Conservation (phyloP, 2,888 invertebrate species). For the Morpho deidamia region DNA sequence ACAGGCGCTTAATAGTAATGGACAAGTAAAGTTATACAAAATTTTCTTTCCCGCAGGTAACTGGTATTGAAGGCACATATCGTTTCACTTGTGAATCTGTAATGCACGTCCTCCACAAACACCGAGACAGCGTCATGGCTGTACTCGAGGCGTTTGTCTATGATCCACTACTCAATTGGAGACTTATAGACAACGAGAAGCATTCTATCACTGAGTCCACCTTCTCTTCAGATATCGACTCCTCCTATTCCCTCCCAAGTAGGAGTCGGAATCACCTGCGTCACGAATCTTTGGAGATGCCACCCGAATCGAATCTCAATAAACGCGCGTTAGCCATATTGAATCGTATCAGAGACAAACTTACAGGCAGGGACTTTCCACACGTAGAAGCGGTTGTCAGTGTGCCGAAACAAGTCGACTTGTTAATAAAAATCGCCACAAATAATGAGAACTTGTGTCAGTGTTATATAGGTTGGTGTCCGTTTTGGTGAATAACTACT, state of each 20-base stretch:
- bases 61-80: constrained; percentile 99
- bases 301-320: constrained; percentile 89
- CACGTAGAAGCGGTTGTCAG: constrained; percentile 83
- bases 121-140: constrained; percentile 99
- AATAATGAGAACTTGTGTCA: constrained; percentile 99
- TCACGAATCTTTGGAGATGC: constrained; percentile 64
- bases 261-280: constrained; percentile 55
- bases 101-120: constrained; percentile 97
- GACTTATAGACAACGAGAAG: constrained; percentile 84
- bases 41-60: constrained; percentile 77
- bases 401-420: constrained; percentile 93
- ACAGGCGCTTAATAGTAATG: too few relatives aligned
- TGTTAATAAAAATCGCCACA: constrained; percentile 96
- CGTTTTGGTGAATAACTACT: constrained; percentile 79
- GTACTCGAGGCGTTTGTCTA: constrained; percentile 99
- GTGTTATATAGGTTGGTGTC: constrained; percentile 99
- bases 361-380: constrained; percentile 96
- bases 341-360: constrained; percentile 94
- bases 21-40: too few relatives aligned
- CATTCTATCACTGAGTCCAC: constrained; percentile 59
- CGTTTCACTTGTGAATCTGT: constrained; percentile 98
- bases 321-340: constrained; percentile 95
- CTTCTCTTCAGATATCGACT: constrained; percentile 62
- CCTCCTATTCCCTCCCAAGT: constrained; percentile 59
- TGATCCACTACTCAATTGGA: constrained; percentile 98